Conservation (phyloP, 30 jellyfish, hydroid and myxozoan genomes). For the Chrysaora quinquecirrha region DNA sequence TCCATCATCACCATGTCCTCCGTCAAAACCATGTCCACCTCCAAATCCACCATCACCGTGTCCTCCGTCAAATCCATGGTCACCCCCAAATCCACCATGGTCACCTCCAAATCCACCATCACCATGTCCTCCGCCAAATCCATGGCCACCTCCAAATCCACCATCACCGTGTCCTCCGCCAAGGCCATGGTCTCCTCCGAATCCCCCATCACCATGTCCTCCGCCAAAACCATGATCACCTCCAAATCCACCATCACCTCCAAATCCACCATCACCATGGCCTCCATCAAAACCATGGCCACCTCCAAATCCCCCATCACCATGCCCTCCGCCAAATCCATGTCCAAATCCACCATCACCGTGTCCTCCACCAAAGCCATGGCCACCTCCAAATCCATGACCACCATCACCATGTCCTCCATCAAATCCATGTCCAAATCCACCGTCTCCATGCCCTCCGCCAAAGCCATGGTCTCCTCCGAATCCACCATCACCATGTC, state of each 20-base stretch:
- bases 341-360: constrained; percentile 62
- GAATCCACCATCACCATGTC: constrained; percentile 61
- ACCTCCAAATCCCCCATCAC: constrained; percentile 37
- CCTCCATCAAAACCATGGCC: not conserved
- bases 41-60: not conserved
- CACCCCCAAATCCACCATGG: constrained; percentile 47
- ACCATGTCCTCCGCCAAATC: constrained; percentile 48
- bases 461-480: constrained; percentile 41
- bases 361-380: not conserved
- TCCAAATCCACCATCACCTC: constrained; percentile 53
- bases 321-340: constrained; percentile 79
- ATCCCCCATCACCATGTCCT: constrained; percentile 6
- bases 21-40: not conserved
- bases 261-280: constrained; percentile 11
- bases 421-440: too few relatives aligned
- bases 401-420: constrained; percentile 67
- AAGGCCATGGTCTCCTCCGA: constrained; percentile 27
- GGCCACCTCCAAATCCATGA: constrained; percentile 6
- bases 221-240: constrained; percentile 60
- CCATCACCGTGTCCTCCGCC: not conserved
- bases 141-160: constrained; percentile 17
- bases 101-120: constrained; percentile 72
- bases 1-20: constrained; percentile 31
- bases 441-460: too few relatives aligned
- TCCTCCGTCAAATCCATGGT: constrained; percentile 12